Conservation (phyloP, 2,888 invertebrate genomes). For the Agrypnus murinus region DNA sequence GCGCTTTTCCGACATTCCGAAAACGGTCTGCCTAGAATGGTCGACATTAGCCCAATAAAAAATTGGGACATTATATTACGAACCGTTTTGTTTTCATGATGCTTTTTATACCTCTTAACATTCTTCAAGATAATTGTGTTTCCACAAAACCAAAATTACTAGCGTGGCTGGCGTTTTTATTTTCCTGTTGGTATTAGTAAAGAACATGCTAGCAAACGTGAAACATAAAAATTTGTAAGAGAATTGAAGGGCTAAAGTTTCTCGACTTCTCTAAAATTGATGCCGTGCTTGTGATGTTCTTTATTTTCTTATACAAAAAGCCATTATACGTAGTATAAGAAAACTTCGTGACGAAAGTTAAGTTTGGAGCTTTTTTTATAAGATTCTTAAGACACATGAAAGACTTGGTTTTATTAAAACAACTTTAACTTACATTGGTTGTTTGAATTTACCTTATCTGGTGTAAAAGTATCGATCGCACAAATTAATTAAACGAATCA, state of each 20-base stretch:
- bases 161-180: constrained; percentile 20
- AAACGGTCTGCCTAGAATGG: constrained; percentile 1
- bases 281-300: too few relatives aligned
- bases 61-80: constrained; percentile 26
- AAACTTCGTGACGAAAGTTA: too few relatives aligned
- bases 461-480: too few relatives aligned
- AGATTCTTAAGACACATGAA: too few relatives aligned
- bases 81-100: constrained; percentile 24
- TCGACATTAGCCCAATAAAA: constrained; percentile 9
- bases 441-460: too few relatives aligned
- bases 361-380: too few relatives aligned
- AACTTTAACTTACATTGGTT: too few relatives aligned
- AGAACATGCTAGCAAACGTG: not conserved
- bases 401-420: too few relatives aligned
- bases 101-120: constrained; percentile 20
- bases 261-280: not conserved
- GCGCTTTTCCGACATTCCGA: constrained; percentile 5
- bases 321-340: too few relatives aligned
- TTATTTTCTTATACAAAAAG: too few relatives aligned
- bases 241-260: constrained; percentile 1
- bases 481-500: too few relatives aligned
- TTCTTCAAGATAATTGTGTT: constrained; percentile 25
- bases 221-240: not conserved
- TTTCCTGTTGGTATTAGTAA: constrained; percentile 1
- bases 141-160: constrained; percentile 24